These are phyloP conservation scores for Hylyphantes graminicola DNA, from an alignment of 1,140 invertebrate genomes.

Conservation along the genomic window DNA sequence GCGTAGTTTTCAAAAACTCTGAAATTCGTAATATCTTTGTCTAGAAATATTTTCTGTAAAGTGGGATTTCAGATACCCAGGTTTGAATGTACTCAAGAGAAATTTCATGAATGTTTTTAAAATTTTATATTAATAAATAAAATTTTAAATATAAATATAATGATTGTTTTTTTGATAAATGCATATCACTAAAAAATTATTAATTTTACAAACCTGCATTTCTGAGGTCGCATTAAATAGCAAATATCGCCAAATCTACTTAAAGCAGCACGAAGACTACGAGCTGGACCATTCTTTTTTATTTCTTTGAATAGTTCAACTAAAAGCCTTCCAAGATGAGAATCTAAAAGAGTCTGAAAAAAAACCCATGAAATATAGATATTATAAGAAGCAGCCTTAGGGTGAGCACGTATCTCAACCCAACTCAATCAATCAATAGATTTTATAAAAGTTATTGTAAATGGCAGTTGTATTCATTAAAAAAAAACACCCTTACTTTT, in stretches of 20 bases:
- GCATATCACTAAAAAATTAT: no score
- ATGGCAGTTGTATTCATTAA: conserved; percentile 12
- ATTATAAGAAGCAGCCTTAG: no score
- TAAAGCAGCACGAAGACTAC: conserved; percentile 78
- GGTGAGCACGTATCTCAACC: no score
- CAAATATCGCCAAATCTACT: conserved; percentile 80
- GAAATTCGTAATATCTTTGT: no score
- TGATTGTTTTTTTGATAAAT: no score
- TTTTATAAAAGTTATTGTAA: background rate
- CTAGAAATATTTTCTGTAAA: no score
- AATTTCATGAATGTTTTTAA: no score
- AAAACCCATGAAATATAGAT: background rate
- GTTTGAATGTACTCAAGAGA: no score
- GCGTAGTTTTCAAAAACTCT: no score
- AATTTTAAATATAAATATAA: no score
- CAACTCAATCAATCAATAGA: background rate
- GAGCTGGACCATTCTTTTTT: conserved; percentile 78
- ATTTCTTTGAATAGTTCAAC: conserved; percentile 86
- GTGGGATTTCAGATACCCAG: no score
- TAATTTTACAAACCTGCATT: conserved; percentile 70
- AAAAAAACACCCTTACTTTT: conserved; percentile 70
- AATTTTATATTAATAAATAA: no score
- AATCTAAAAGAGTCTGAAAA: conserved; percentile 73
- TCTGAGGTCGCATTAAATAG: conserved; percentile 75
- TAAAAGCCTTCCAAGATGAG: conserved; percentile 78